These are phyloP conservation scores for Pomatorhinus ruficollis DNA, from an alignment of 2,113 vertebrate species.

Conservation along the genomic window DNA sequence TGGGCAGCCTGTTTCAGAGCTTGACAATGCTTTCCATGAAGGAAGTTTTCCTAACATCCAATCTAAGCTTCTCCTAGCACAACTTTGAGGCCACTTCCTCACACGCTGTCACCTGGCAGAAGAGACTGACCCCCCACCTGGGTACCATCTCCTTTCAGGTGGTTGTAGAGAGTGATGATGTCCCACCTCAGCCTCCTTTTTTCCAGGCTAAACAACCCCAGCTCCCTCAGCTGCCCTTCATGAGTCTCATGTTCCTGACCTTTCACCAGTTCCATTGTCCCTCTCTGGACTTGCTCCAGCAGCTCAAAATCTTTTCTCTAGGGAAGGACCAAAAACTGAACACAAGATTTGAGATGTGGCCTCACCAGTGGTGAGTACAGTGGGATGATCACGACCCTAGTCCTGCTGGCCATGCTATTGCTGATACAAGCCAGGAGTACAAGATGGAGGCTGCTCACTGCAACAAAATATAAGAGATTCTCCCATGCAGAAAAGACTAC, in stretches of 20 bases:
- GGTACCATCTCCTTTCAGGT: neutral
- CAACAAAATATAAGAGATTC: neutral
- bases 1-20: neutral
- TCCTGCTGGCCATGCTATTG: neutral
- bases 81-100: neutral
- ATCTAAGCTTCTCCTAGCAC: rapidly evolving
- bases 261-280: neutral
- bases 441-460: neutral
- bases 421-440: neutral
- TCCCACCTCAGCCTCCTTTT: neutral
- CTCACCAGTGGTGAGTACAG: neutral
- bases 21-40: neutral
- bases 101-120: neutral
- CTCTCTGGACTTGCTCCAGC: neutral
- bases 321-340: neutral
- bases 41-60: neutral
- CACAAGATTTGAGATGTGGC: rapidly evolving
- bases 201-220: neutral
- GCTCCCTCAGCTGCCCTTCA: neutral
- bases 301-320: neutral
- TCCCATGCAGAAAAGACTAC: neutral
- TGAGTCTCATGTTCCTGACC: neutral
- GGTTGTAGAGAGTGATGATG: rapidly evolving
- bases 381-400: neutral
- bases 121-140: neutral